Evolutionary conservation across 2,797 vertebrate genomes (phyloP).

Genomic region (Synaphobranchus kaupii): DNA sequence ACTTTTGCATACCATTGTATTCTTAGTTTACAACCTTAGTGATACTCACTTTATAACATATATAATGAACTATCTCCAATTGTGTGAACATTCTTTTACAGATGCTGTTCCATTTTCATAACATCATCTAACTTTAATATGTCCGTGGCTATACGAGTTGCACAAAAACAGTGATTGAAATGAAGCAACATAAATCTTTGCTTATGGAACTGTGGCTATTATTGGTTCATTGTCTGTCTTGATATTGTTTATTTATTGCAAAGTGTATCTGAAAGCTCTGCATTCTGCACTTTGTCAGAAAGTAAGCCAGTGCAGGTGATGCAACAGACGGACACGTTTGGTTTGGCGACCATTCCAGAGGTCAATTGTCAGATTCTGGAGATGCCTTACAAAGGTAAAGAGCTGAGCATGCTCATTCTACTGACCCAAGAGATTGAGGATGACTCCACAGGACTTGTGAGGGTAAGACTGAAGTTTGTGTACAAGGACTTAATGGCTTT

Average conservation of each 20-base stretch:
- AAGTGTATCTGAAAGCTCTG: neutral
- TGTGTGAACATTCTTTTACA: no score
- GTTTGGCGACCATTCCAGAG: conserved; percentile 70
- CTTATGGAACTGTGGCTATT: no score
- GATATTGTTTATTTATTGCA: neutral
- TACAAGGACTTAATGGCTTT: no score
- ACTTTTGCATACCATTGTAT: no score
- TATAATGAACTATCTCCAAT: no score
- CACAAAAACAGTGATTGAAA: no score
- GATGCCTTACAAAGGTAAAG: conserved; percentile 75
- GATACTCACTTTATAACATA: no score
- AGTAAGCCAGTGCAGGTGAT: conserved; percentile 85
- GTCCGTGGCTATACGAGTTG: no score
- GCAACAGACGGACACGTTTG: conserved; percentile 71
- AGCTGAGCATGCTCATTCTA: conserved; percentile 85
- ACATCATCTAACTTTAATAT: no score
- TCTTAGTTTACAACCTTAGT: no score
- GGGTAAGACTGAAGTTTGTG: conserved; percentile 56
- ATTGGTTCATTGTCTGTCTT: neutral
- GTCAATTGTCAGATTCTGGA: conserved; percentile 77
- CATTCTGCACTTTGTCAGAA: conserved; percentile 59
- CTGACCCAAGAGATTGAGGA: conserved; percentile 76
- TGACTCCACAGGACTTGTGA: conserved; percentile 74
- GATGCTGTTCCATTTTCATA: no score
- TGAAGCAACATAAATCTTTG: no score